Evolutionary conservation across 1,140 invertebrate species (phyloP).

Genomic region (Zaprionus camerounensis): DNA sequence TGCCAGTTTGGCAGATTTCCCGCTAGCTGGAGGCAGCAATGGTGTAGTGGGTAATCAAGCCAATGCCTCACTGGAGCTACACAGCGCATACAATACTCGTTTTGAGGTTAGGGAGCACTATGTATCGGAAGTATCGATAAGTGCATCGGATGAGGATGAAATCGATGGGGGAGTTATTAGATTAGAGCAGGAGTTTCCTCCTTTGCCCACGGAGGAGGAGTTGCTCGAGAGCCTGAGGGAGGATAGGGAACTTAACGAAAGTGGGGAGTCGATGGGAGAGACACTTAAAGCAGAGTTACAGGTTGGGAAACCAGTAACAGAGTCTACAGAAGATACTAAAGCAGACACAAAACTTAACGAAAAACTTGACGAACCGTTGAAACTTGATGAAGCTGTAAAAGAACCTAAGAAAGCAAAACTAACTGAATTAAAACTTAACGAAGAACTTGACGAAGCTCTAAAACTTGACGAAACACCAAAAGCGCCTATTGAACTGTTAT

Average conservation of each 20-base stretch:
- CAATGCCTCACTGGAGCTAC: conserved; percentile 68
- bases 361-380: background rate
- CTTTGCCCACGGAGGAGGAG: conserved; percentile 69
- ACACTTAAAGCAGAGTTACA: background rate
- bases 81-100: conserved; percentile 65
- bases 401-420: background rate
- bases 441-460: conserved; percentile 29
- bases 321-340: background rate
- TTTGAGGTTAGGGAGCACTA: conserved; percentile 73
- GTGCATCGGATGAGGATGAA: conserved; percentile 46
- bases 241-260: conserved; percentile 39
- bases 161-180: conserved; percentile 7
- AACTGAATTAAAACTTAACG: background rate
- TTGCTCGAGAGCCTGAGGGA: conserved; percentile 67
- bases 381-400: conserved; percentile 5
- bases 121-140: conserved; percentile 66
- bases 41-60: conserved; percentile 6
- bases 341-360: background rate
- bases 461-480: conserved; percentile 4
- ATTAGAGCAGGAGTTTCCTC: conserved; percentile 60
- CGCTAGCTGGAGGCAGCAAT: conserved; percentile 16
- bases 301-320: background rate
- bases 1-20: conserved; percentile 78
- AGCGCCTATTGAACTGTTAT: background rate
- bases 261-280: background rate